These are phyloP conservation scores for Gallinago nigripennis DNA, from an alignment of 2,797 vertebrate species.

Conservation along the genomic window DNA sequence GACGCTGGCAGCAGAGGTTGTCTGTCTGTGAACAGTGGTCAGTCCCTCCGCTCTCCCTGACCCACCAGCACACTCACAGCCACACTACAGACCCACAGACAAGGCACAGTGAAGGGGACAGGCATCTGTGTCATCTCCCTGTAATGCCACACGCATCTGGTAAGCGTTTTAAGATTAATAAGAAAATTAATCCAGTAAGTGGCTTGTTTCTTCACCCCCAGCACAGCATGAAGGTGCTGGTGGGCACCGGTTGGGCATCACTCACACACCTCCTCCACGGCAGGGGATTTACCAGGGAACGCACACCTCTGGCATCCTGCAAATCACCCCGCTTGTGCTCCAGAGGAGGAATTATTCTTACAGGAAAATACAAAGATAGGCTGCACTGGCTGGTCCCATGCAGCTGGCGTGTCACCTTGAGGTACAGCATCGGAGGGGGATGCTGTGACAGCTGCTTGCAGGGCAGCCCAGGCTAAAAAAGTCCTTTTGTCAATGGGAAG, in stretches of 20 bases:
- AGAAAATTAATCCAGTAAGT: not conserved
- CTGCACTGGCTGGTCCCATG: not conserved
- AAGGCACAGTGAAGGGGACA: not conserved
- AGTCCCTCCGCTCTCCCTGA: not conserved
- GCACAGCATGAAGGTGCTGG: not conserved
- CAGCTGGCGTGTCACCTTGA: accelerated
- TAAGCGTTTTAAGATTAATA: not conserved
- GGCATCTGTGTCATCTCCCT: not conserved
- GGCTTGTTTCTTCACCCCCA: not conserved
- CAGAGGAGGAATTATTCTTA: not conserved
- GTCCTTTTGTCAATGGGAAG: not conserved
- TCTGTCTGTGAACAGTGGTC: accelerated
- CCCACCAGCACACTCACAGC: not conserved
- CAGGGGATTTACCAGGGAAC: not conserved
- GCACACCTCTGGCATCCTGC: not conserved
- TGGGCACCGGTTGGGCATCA: not conserved
- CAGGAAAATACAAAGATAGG: not conserved
- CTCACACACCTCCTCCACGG: not conserved
- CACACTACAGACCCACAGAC: not conserved
- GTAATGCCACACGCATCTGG: not conserved
- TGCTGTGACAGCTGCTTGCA: not conserved
- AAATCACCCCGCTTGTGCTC: not conserved
- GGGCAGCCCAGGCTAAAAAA: not conserved
- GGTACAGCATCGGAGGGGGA: not conserved
- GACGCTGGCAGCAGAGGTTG: not conserved